Conservation (phyloP, 2,797 vertebrate genomes). For the Menidia menidia region DNA sequence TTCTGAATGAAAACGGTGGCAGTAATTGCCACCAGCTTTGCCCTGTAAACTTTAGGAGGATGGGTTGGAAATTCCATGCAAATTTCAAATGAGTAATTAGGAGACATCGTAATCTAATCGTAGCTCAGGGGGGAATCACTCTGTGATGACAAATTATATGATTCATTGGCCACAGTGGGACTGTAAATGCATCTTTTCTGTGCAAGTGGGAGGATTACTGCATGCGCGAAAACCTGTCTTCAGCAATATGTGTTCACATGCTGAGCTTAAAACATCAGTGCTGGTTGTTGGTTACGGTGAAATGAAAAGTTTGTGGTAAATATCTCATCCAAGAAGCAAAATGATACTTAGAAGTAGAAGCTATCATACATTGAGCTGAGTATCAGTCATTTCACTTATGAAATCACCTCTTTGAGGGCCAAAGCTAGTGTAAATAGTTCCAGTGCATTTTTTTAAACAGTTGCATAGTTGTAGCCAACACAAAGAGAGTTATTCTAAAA, state of each 20-base stretch:
- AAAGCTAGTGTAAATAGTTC: not conserved
- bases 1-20: conserved; percentile 66
- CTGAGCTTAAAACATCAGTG: not conserved
- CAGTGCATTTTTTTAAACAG: not conserved
- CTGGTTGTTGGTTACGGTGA: not conserved
- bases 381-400: not conserved
- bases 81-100: conserved; percentile 75
- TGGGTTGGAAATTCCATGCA: conserved; percentile 63
- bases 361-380: not conserved
- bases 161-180: conserved; percentile 63
- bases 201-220: conserved; percentile 22
- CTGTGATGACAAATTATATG: conserved; percentile 68
- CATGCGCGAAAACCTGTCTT: conserved; percentile 24
- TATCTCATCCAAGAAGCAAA: not conserved
- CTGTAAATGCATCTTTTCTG: conserved; percentile 52
- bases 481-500: not conserved
- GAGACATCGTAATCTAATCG: conserved; percentile 70
- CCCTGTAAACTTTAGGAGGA: conserved; percentile 69
- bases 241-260: conserved; percentile 18
- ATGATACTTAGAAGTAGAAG: not conserved
- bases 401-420: conserved; percentile 1
- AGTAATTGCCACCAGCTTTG: conserved; percentile 76
- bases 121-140: conserved; percentile 64
- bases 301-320: not conserved
- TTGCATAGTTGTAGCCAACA: conserved; percentile 13